These are phyloP conservation scores for Pseudachorutes palmiensis DNA, from an alignment of 1,140 invertebrate genomes.

Conservation along the genomic window DNA sequence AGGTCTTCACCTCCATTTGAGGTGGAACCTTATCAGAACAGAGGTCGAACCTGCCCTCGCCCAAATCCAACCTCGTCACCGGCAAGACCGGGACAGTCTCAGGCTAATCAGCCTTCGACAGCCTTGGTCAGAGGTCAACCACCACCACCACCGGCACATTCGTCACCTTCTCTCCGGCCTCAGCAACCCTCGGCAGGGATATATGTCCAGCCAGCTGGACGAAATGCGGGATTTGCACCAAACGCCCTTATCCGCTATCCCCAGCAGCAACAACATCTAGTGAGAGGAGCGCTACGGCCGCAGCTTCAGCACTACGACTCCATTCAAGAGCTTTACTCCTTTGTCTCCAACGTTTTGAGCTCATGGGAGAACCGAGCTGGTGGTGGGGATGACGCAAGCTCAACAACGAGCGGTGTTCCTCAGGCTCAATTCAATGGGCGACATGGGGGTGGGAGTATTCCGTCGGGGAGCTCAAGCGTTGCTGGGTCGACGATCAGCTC, in stretches of 20 bases:
- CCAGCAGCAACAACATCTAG: too few relatives aligned
- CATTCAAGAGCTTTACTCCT: slow-evolving; percentile 38
- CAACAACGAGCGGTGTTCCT: slow-evolving; percentile 6
- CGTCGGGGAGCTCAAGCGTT: neutral
- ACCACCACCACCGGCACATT: too few relatives aligned
- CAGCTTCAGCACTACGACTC: slow-evolving; percentile 35
- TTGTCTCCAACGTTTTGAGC: slow-evolving; percentile 36
- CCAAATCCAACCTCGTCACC: slow-evolving; percentile 13
- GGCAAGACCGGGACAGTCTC: neutral
- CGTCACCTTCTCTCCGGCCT: too few relatives aligned
- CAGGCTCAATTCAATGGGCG: neutral
- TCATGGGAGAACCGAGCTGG: slow-evolving; percentile 32
- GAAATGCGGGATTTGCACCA: neutral
- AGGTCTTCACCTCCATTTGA: slow-evolving; percentile 8
- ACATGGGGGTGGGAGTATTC: slow-evolving; percentile 10
- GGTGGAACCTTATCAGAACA: slow-evolving; percentile 28
- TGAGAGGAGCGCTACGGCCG: too few relatives aligned
- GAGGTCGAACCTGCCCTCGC: slow-evolving; percentile 23
- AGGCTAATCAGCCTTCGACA: neutral
- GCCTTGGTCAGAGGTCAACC: neutral
- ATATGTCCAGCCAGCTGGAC: neutral
- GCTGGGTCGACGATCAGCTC: slow-evolving; percentile 3
- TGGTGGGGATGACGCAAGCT: slow-evolving; percentile 1
- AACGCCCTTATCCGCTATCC: neutral
- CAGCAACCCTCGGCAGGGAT: neutral